phyloP scores from a whole-genome alignment of 2,888 invertebrate genomes.

The Heteromurus nitidus region DNA sequence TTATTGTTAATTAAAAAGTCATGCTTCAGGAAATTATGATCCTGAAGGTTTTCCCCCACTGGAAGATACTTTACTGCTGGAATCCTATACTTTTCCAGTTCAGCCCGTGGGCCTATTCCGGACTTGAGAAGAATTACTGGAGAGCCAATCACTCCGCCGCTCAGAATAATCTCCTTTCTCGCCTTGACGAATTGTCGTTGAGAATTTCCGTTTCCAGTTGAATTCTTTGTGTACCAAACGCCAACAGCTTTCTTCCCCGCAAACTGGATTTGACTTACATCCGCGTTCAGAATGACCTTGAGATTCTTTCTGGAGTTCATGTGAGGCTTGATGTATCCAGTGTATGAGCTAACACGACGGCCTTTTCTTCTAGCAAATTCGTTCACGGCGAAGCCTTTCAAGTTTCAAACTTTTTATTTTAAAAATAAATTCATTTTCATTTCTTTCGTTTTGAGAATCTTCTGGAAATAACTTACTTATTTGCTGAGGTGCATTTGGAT shows the following conservation, averaged over 20 bases:
- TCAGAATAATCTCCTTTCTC: constrained; percentile 26
- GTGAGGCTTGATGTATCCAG: constrained; percentile 50
- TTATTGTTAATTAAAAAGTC: neutral
- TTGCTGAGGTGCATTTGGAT: constrained; percentile 62
- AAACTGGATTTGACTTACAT: constrained; percentile 35
- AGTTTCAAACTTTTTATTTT: too few relatives aligned
- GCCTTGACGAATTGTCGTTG: neutral
- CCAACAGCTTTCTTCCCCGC: constrained; percentile 7
- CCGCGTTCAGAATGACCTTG: constrained; percentile 31
- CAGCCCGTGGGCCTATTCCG: constrained; percentile 34
- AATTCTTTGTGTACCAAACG: neutral
- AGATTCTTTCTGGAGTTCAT: constrained; percentile 30
- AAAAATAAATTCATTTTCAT: neutral
- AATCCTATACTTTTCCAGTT: neutral
- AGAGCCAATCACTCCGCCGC: constrained; percentile 27
- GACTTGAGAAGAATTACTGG: constrained; percentile 24
- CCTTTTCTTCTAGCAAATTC: constrained; percentile 53
- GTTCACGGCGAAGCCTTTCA: constrained; percentile 51
- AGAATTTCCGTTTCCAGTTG: neutral
- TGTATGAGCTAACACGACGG: constrained; percentile 49
- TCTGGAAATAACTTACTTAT: too few relatives aligned
- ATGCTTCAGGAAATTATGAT: constrained; percentile 1
- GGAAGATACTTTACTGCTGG: neutral
- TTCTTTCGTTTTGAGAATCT: too few relatives aligned
- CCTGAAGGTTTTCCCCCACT: constrained; percentile 16